Percentiles rank a stretch among this genome's conserved stretches.
Conservation (phyloP, 2,113 vertebrate species). For the Peucedramus taeniatus region DNA sequence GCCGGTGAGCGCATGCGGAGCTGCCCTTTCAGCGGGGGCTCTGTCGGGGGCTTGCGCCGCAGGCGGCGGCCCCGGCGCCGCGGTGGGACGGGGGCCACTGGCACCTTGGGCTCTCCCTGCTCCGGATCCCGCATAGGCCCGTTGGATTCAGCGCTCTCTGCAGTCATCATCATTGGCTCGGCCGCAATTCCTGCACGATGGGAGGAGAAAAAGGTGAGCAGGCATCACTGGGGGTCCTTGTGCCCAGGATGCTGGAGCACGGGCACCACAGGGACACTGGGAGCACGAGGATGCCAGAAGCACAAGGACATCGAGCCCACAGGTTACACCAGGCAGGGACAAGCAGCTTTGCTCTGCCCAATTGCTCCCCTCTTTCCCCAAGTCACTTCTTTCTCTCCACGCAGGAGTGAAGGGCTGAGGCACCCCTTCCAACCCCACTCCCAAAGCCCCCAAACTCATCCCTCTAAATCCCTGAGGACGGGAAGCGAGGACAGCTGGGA, state of each 20-base stretch:
- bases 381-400: not conserved
- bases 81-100: not conserved
- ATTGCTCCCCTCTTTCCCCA: not conserved
- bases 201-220: not conserved
- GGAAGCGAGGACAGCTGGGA: fast-evolving
- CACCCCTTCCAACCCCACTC: fast-evolving
- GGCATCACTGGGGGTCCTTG: fast-evolving
- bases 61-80: constrained; percentile 25
- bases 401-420: not conserved
- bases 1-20: constrained; percentile 90
- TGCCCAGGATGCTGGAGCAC: fast-evolving
- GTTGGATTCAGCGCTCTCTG: not conserved
- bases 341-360: not conserved
- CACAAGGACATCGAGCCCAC: fast-evolving
- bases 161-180: not conserved
- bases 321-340: not conserved
- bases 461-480: fast-evolving
- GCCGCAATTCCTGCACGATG: not conserved
- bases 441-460: not conserved
- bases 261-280: no score
- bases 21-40: constrained; percentile 73
- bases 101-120: not conserved
- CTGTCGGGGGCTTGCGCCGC: constrained; percentile 2
- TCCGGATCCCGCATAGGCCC: constrained; percentile 17
- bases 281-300: not conserved